Evolutionary conservation across 1,140 invertebrate genomes (phyloP).

Genomic region (Amyelois transitella): DNA sequence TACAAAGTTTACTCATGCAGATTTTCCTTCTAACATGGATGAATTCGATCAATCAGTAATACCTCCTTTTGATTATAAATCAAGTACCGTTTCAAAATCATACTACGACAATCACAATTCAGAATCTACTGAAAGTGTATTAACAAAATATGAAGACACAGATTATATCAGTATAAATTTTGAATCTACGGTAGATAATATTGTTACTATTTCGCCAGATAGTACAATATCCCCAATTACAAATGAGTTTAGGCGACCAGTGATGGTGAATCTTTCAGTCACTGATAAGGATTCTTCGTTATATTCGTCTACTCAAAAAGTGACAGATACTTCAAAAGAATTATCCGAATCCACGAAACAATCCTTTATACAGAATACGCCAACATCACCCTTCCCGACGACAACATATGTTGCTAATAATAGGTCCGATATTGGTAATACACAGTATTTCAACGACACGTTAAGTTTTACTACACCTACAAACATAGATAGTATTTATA

Average conservation of each 20-base stretch:
- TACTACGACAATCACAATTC: not conserved
- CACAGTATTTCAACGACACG: not conserved
- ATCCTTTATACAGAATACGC: not conserved
- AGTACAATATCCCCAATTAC: not conserved
- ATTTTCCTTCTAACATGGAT: not conserved
- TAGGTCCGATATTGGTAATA: not conserved
- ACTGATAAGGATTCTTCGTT: not conserved
- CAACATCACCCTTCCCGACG: not conserved
- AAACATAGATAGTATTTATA: not conserved
- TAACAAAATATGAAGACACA: slow-evolving; percentile 2
- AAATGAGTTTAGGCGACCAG: not conserved
- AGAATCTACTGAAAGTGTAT: not conserved
- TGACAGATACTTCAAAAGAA: not conserved
- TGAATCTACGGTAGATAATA: slow-evolving; percentile 11
- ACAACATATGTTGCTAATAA: not conserved
- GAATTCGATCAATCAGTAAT: too few relatives aligned
- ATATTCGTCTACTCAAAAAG: not conserved
- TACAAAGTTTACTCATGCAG: not conserved
- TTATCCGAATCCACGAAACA: not conserved
- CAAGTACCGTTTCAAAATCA: not conserved
- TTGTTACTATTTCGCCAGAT: not conserved
- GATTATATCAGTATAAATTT: not conserved
- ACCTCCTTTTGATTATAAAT: too few relatives aligned
- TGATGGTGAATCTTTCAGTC: not conserved
- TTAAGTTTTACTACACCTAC: not conserved